Evolutionary conservation across 2,113 vertebrate genomes (phyloP).

Genomic region (Chaenogobius annularis): DNA sequence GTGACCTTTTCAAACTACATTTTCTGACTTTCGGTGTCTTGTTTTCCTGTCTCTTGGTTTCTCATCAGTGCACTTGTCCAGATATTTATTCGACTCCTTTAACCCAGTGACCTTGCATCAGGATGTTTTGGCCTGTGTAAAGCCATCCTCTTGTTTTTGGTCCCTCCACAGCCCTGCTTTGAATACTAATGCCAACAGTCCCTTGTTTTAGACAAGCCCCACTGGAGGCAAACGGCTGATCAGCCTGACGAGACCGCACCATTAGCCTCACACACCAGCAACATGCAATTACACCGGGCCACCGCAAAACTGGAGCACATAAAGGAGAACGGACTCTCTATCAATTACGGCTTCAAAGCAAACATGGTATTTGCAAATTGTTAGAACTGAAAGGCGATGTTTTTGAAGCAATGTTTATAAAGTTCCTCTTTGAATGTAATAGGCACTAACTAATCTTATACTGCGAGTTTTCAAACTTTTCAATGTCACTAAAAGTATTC

Average conservation of each 20-base stretch:
- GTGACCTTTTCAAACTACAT: background rate
- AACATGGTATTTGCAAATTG: background rate
- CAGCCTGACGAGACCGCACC: constrained; percentile 12
- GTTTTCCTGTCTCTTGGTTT: background rate
- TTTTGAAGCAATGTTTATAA: background rate
- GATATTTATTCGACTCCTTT: constrained; percentile 11
- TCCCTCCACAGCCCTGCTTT: constrained; percentile 7
- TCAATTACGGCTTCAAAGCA: background rate
- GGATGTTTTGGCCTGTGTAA: constrained; percentile 3
- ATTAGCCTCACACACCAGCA: constrained; percentile 35
- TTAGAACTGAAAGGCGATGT: background rate
- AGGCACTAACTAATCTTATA: background rate
- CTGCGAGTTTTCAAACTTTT: background rate
- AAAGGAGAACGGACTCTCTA: constrained; percentile 6
- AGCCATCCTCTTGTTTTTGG: constrained; percentile 23
- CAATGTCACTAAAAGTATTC: background rate
- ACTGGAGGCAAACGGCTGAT: constrained; percentile 44
- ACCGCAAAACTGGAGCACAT: constrained; percentile 4
- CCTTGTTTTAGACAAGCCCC: constrained; percentile 35
- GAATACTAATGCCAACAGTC: constrained; percentile 25
- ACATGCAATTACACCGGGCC: constrained; percentile 38
- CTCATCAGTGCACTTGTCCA: constrained; percentile 4
- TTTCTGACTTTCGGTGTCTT: background rate
- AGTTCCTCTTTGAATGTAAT: background rate
- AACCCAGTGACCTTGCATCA: constrained; percentile 19